Conservation (phyloP, 2,888 invertebrate genomes). For the Scaptomyza cyrtandrae region DNA sequence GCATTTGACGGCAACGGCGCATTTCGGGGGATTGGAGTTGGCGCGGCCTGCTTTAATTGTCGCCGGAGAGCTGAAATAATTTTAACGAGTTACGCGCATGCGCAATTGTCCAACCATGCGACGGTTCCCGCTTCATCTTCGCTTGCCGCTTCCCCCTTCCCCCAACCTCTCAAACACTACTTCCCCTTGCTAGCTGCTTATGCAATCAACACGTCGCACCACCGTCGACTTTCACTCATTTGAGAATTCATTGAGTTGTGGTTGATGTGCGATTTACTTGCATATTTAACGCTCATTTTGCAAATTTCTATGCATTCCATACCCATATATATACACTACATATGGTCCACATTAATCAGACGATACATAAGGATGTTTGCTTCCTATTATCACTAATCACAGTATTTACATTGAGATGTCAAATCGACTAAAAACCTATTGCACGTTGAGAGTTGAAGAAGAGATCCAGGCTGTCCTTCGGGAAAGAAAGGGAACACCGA, state of each 20-base stretch:
- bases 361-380: neutral
- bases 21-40: slow-evolving; percentile 9
- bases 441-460: no score
- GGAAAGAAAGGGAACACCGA: no score
- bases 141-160: neutral
- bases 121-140: slow-evolving; percentile 33
- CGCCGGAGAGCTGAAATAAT: slow-evolving; percentile 56
- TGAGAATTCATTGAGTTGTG: slow-evolving; percentile 71
- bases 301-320: slow-evolving; percentile 29
- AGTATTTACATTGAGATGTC: no score
- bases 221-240: slow-evolving; percentile 69
- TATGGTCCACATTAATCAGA: slow-evolving; percentile 8
- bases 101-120: slow-evolving; percentile 76
- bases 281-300: slow-evolving; percentile 42
- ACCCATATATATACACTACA: neutral
- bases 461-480: no score
- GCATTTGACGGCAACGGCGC: slow-evolving; percentile 32
- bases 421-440: no score
- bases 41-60: slow-evolving; percentile 63
- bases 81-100: slow-evolving; percentile 76
- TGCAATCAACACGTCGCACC: slow-evolving; percentile 45
- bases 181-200: slow-evolving; percentile 26
- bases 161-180: neutral
- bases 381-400: neutral
- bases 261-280: slow-evolving; percentile 50